A percentile compares a stretch with the other conserved stretches of the same genome.
These are phyloP conservation scores for Amphiura filiformis DNA, from an alignment of 35 echinoderm and acorn worm genomes.

Conservation along the genomic window DNA sequence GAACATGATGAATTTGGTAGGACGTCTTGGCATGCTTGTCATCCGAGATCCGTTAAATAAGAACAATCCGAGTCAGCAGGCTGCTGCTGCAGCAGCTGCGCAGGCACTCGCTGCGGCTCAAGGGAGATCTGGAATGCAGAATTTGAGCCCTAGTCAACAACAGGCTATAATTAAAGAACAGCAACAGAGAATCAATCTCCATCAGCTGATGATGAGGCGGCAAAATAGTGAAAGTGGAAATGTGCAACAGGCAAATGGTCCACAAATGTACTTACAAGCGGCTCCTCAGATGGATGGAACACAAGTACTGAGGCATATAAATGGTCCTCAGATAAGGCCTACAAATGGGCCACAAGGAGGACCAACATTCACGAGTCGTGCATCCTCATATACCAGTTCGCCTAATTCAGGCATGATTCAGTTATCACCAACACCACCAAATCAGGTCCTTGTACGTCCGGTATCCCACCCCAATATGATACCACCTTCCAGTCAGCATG, in stretches of 20 bases:
- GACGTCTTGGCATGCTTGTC: conserved; percentile 20
- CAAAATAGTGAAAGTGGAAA: background rate
- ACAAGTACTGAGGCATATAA: background rate
- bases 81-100: background rate
- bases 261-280: background rate
- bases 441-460: background rate
- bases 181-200: conserved; percentile 38
- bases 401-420: background rate
- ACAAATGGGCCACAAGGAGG: background rate
- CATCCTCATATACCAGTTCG: background rate
- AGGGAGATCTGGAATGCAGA: background rate
- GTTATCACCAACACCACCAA: background rate
- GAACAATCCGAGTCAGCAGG: background rate
- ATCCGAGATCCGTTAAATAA: conserved; percentile 26
- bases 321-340: background rate
- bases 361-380: background rate
- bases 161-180: background rate
- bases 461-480: background rate
- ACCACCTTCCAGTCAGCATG: background rate
- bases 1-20: conserved; percentile 20
- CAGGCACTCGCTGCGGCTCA: background rate
- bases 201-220: conserved; percentile 30
- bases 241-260: background rate
- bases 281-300: background rate
- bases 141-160: background rate